phyloP scores from a whole-genome alignment of 1,140 invertebrate genomes.

The Drosophila serrata region DNA sequence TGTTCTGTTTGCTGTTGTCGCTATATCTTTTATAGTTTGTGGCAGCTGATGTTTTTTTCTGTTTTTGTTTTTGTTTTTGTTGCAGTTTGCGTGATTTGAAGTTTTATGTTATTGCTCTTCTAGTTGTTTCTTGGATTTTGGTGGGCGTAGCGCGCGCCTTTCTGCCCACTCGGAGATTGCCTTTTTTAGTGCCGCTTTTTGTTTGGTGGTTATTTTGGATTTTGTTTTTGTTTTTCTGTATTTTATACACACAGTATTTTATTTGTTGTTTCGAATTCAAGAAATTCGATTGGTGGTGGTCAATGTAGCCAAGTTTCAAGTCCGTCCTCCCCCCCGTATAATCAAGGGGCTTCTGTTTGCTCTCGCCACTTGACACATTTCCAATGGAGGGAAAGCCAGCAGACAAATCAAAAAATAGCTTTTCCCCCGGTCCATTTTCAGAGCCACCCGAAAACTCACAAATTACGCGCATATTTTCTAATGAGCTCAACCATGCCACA shows the following conservation, averaged over 20 bases:
- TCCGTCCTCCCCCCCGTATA: conserved; percentile 41
- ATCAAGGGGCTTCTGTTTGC: conserved; percentile 26
- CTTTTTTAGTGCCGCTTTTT: conserved; percentile 74
- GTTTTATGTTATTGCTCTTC: conserved; percentile 75
- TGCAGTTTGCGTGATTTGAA: conserved; percentile 72
- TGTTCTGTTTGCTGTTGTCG: conserved; percentile 60
- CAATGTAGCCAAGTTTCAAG: conserved; percentile 71
- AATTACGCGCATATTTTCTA: conserved; percentile 83
- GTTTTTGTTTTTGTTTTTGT: too few relatives aligned
- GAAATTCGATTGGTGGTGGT: conserved; percentile 77
- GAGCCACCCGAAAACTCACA: conserved; percentile 55
- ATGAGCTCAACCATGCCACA: conserved; percentile 74
- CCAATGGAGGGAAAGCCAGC: conserved; percentile 46
- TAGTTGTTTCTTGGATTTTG: conserved; percentile 47
- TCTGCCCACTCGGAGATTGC: conserved; percentile 66
- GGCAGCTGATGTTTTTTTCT: conserved; percentile 41
- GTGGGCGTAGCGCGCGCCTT: conserved; percentile 71
- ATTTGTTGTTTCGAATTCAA: background rate
- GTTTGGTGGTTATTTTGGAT: conserved; percentile 20
- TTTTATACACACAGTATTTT: background rate
- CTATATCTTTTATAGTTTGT: conserved; percentile 43
- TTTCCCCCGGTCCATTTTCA: conserved; percentile 26
- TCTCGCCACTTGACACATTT: conserved; percentile 78
- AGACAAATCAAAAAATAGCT: conserved; percentile 66
- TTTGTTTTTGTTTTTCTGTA: conserved; percentile 21